phyloP scores from a whole-genome alignment of 2,113 vertebrate species.

The Lagopus muta region DNA sequence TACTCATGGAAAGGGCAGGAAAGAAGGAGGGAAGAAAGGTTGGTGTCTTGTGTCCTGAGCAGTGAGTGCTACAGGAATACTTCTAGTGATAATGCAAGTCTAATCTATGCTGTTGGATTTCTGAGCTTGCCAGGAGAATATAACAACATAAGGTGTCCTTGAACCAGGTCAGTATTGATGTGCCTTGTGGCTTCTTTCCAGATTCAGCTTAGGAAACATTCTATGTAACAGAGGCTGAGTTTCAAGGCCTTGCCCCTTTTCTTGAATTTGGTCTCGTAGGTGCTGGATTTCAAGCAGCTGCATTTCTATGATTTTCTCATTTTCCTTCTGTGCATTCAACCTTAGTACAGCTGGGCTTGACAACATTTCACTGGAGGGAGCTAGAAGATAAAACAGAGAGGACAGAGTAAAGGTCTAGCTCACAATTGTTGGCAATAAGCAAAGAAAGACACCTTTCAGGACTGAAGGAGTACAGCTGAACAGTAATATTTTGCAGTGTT shows the following conservation, averaged over 20 bases:
- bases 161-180: neutral
- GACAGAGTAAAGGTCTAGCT: neutral
- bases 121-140: neutral
- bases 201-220: slow-evolving; percentile 62
- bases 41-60: neutral
- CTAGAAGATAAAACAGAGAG: slow-evolving; percentile 63
- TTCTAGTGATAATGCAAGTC: neutral
- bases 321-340: slow-evolving; percentile 79
- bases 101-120: neutral
- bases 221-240: slow-evolving; percentile 23
- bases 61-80: neutral
- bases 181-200: neutral
- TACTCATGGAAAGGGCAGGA: neutral
- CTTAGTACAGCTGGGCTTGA: slow-evolving; percentile 35
- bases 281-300: slow-evolving; percentile 82
- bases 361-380: neutral
- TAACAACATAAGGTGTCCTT: neutral
- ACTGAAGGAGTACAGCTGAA: neutral
- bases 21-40: neutral
- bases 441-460: neutral
- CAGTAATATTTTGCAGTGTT: neutral
- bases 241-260: slow-evolving; percentile 45
- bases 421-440: neutral
- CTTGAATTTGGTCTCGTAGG: slow-evolving; percentile 77
- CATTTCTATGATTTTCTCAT: slow-evolving; percentile 82